Conservation (phyloP, 2,113 vertebrate genomes). For the Stegostoma tigrinum region DNA sequence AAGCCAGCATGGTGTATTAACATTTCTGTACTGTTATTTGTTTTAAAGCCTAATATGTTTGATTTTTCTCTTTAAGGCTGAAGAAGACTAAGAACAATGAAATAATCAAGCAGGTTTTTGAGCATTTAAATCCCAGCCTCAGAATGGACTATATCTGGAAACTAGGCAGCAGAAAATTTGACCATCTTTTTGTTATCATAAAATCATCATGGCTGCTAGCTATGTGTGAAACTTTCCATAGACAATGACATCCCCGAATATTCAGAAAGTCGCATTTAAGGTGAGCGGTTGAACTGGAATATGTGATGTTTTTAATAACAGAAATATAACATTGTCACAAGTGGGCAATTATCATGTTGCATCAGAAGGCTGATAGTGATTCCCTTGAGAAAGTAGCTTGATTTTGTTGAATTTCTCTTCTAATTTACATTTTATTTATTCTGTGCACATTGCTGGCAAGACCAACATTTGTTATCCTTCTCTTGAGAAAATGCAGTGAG, state of each 20-base stretch:
- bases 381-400: background rate
- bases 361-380: background rate
- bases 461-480: too few relatives aligned
- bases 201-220: background rate
- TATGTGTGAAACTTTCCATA: background rate
- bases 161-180: background rate
- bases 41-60: background rate
- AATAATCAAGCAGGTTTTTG: background rate
- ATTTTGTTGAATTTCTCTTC: background rate
- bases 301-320: background rate
- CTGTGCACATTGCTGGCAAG: too few relatives aligned
- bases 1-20: background rate
- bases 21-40: background rate
- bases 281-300: background rate
- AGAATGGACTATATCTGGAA: background rate
- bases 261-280: background rate
- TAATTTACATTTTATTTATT: too few relatives aligned
- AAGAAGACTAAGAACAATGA: background rate
- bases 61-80: background rate
- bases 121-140: background rate
- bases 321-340: background rate
- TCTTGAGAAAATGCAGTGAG: too few relatives aligned
- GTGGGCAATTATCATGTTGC: background rate
- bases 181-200: background rate
- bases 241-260: background rate